Conservation (phyloP, 2,797 vertebrate genomes). For the Prunella strophiata region DNA sequence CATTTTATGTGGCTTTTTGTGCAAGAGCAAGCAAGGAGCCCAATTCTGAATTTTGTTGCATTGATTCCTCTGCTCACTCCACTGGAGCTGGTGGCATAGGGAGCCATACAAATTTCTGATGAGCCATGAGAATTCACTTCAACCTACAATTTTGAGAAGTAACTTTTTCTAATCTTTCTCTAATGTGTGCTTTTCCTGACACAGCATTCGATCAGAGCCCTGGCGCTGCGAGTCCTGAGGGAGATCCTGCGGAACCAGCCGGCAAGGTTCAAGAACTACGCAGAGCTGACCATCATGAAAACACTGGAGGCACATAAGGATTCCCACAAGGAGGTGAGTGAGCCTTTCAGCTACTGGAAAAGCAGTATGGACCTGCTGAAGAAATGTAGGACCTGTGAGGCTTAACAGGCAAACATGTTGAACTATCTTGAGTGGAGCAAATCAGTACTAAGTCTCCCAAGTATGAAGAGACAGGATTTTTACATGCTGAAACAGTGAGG, state of each 20-base stretch:
- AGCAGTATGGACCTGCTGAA: neutral
- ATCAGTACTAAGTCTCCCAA: neutral
- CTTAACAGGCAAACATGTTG: neutral
- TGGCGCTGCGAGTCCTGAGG: constrained; percentile 92
- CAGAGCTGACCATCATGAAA: constrained; percentile 98
- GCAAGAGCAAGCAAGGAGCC: neutral
- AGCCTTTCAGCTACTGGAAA: neutral
- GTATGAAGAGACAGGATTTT: neutral
- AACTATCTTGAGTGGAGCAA: neutral
- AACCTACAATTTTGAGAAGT: neutral
- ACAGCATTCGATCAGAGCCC: constrained; percentile 93
- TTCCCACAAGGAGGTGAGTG: constrained; percentile 94
- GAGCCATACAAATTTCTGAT: neutral
- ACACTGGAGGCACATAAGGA: constrained; percentile 98
- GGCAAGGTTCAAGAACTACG: constrained; percentile 96
- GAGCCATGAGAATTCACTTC: neutral
- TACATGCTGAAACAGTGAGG: neutral
- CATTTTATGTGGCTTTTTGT: neutral
- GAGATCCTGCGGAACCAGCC: constrained; percentile 97
- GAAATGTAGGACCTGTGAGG: neutral
- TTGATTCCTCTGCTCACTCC: neutral
- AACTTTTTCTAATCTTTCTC: neutral
- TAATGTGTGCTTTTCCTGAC: neutral
- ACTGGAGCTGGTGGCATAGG: rapidly evolving
- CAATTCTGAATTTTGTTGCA: neutral